Evolutionary conservation across 2,888 invertebrate genomes (phyloP), one percentile per base, ranked within the genome.

Genomic region (Pharmacophagus antenor): DNA sequence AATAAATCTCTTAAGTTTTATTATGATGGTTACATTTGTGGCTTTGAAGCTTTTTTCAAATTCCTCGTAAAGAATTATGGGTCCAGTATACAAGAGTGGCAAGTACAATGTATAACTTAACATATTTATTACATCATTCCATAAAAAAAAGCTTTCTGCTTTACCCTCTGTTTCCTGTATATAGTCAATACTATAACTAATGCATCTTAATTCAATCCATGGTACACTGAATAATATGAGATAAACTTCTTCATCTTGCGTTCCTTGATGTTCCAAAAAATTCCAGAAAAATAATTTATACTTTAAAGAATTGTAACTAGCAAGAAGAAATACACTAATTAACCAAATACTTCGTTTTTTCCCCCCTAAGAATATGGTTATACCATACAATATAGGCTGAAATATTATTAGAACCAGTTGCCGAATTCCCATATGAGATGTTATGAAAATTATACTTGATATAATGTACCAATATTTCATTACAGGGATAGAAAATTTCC

Each of bases 41-140:
- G 55, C 65, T 52, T 67, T 63, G 67, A 84, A 86, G 77, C 80
- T 87, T 57, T 72, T 84, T 66, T 87, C 84, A 84, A 95, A 98
- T 61, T 95, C 93, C 66, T 93, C 90, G 83, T 94, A 97, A 7
- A 94, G 87, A 69, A 97, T 92, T 58, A 97, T 91, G n/a, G 98
- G 98, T 18, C 98, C 98, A 69, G 94, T 92, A 70, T 95, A 94
- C 62, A 96, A 87, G n/a, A 95, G 91, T 20, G 98, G 98, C 56
- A 97, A 90, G 80, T 98, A 98, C 53, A 97, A 91, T 61, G 93
- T 92, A 79, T 97, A 98, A 20, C 94, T 93, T 54, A 95, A 77
- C 70, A 94, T 91, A 64, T 93, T 90, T 55, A 88, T 65, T 2
- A 92, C 66, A 60, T 70, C 68, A 31, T 64, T 49, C 54, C 56